phyloP scores from a whole-genome alignment of 2,888 invertebrate species.

The Aquatica leii region DNA sequence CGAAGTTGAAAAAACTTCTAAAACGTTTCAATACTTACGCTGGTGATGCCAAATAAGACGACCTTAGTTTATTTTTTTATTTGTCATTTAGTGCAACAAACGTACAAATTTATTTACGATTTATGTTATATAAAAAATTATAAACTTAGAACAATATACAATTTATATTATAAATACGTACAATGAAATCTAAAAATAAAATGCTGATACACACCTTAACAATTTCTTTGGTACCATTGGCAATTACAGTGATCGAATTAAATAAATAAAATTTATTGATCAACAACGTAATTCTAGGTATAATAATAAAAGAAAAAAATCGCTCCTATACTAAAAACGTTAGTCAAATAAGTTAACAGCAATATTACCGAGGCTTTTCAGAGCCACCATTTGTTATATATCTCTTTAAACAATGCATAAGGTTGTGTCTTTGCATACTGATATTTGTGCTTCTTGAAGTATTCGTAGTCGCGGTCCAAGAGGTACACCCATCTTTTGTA shows the following conservation, averaged over 20 bases:
- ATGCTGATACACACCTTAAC: conserved; percentile 10
- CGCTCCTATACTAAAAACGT: neutral
- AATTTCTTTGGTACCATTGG: conserved; percentile 34
- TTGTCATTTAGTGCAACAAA: no score
- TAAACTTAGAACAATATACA: neutral
- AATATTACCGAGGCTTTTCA: conserved; percentile 20
- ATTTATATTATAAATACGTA: neutral
- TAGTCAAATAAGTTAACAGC: conserved; percentile 19
- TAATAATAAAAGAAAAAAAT: no score
- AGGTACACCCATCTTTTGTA: conserved; percentile 90
- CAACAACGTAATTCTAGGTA: neutral
- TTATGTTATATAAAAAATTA: no score
- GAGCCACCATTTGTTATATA: conserved; percentile 31
- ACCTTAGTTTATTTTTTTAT: no score
- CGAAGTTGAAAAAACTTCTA: no score
- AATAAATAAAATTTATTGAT: conserved; percentile 21
- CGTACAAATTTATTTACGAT: no score
- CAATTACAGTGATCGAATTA: conserved; percentile 21
- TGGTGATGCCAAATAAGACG: no score
- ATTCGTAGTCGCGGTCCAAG: conserved; percentile 88
- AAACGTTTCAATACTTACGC: no score
- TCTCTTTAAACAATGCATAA: conserved; percentile 67
- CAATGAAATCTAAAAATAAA: neutral
- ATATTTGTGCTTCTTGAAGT: conserved; percentile 82
- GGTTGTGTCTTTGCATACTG: conserved; percentile 70